Evolutionary conservation across 2,797 vertebrate species (phyloP).

Genomic region (Kryptopterus vitreolus): DNA sequence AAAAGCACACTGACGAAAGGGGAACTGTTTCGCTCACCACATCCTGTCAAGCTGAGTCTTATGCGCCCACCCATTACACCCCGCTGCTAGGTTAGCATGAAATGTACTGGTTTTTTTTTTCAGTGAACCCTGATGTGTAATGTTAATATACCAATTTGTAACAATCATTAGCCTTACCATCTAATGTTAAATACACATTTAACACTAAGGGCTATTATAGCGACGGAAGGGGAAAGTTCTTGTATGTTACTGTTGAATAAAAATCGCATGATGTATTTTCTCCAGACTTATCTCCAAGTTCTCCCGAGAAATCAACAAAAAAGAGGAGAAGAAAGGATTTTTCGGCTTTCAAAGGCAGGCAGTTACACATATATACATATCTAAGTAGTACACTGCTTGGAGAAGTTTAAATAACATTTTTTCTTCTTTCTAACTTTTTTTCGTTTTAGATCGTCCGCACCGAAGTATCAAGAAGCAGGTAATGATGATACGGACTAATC

Average conservation of each 20-base stretch:
- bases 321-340: conserved; percentile 79
- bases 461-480: conserved; percentile 67
- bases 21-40: conserved; percentile 41
- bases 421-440: neutral
- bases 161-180: neutral
- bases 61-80: conserved; percentile 33
- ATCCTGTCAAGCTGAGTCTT: conserved; percentile 46
- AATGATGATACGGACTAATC: neutral
- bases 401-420: neutral
- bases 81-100: neutral
- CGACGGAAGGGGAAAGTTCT: neutral
- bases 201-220: neutral
- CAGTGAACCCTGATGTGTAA: neutral
- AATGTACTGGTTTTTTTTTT: conserved; percentile 7
- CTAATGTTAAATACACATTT: no score
- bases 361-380: neutral
- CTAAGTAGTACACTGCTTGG: neutral
- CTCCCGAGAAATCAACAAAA: conserved; percentile 85
- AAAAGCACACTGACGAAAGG: conserved; percentile 15
- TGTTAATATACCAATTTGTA: no score
- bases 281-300: conserved; percentile 84
- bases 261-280: conserved; percentile 12
- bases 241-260: neutral
- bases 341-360: conserved; percentile 78
- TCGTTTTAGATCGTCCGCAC: conserved; percentile 50